Percentiles rank a stretch among this genome's conserved stretches.
Evolutionary conservation across 2,113 vertebrate genomes (phyloP).

Genomic region (Lophius piscatorius): DNA sequence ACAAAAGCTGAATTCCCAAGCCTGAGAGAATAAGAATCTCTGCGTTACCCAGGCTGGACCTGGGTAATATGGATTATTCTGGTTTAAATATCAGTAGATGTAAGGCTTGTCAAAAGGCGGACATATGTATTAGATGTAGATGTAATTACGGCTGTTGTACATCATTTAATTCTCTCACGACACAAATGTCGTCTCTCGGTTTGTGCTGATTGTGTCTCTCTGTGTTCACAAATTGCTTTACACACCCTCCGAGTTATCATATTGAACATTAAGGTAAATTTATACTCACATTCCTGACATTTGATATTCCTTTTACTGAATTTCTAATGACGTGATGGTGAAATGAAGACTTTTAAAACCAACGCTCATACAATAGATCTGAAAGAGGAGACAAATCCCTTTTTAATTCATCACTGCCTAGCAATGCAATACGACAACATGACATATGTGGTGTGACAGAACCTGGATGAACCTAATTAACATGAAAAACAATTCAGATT

Average conservation of each 20-base stretch:
- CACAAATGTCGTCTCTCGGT: slow-evolving; percentile 66
- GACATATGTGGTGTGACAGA: slow-evolving; percentile 22
- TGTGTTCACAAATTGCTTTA: slow-evolving; percentile 56
- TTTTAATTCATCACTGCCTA: slow-evolving; percentile 47
- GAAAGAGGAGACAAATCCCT: slow-evolving; percentile 23
- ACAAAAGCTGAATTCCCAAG: slow-evolving; percentile 76
- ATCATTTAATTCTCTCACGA: slow-evolving; percentile 65
- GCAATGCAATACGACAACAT: slow-evolving; percentile 17
- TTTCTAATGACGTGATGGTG: slow-evolving; percentile 43
- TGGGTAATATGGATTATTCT: slow-evolving; percentile 78
- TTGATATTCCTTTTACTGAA: slow-evolving; percentile 47
- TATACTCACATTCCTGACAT: slow-evolving; percentile 42
- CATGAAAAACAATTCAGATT: slow-evolving; percentile 27
- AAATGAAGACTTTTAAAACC: slow-evolving; percentile 48
- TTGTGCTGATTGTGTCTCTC: slow-evolving; percentile 61
- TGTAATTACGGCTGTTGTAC: slow-evolving; percentile 62
- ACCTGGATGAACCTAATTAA: slow-evolving; percentile 36
- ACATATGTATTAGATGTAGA: slow-evolving; percentile 68
- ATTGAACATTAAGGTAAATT: slow-evolving; percentile 56
- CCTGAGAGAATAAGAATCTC: slow-evolving; percentile 70
- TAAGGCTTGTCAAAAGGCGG: slow-evolving; percentile 69
- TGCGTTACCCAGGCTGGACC: slow-evolving; percentile 78
- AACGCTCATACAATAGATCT: slow-evolving; percentile 31
- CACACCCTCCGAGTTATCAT: slow-evolving; percentile 17
- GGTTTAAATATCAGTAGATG: slow-evolving; percentile 76